Base-by-base conservation (phyloP, 2,797 vertebrate genomes). In the Ctenochaetus hawaiiensis region DNA sequence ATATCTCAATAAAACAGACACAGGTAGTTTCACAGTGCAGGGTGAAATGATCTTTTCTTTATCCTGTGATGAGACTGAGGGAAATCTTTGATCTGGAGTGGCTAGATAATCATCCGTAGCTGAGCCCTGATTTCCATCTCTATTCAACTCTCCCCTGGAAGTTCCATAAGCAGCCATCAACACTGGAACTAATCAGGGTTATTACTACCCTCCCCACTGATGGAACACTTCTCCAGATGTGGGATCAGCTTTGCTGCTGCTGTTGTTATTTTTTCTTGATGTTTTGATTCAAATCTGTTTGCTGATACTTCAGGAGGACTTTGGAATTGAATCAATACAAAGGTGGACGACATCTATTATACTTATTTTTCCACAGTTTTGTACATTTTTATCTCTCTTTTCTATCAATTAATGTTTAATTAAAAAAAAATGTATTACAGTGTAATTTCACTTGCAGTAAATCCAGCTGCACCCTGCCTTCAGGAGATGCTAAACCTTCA, bases 21-120 rank as follows among this genome's bases (percentile, higher is more conserved):
- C 76, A 80, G 84, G 83, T 86, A 75, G 83, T 69, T 76, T 71
- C 43, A 82, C 20, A 68, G 76, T 60, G 61, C 70, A 16, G 78
- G 59, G 52, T 67, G 48, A 83, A 82, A 83, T 83, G 22, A 85
- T 90, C 75, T 80, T 77, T 82, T 87, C 81, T 90, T 89, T 77
- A 83, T 92, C 69, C 68, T 67, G 75, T 86, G 90, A 92, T 89
- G 88, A 92, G 89, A 71, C 79, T 8, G 18, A 63, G 70, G 66
- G 62, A 87, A 85, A 88, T 90, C 86, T 93, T 91, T 92, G 94
- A 95, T 94, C 90, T 94, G 82, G 80, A 93, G 93, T 85, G 87
- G 84, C 79, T 75, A 80, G 91, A 93, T 95, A 93, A 94, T 94
- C 92, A 93, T 90, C 84, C 60, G 68, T 90, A 83, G 91, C 93